Evolutionary conservation across 2,888 invertebrate genomes (phyloP).

Genomic region (Furcula furcula): DNA sequence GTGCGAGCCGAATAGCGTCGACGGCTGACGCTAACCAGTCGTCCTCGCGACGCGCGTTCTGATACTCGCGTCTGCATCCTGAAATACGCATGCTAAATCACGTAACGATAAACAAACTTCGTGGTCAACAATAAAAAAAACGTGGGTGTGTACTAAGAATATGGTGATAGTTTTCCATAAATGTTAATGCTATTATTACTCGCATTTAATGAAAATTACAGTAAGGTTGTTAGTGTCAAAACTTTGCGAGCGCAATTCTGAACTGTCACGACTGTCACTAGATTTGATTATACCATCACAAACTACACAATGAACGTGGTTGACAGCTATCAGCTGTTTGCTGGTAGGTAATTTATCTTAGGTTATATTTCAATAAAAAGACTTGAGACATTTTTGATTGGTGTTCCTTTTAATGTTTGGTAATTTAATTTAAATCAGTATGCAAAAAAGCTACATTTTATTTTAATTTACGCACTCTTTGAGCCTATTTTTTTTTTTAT

Average conservation of each 20-base stretch:
- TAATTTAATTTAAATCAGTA: no score
- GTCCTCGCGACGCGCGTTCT: constrained; percentile 51
- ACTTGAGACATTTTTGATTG: background rate
- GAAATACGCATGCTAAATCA: constrained; percentile 37
- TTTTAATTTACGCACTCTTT: no score
- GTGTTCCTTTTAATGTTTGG: background rate
- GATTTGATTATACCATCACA: constrained; percentile 25
- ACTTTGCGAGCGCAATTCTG: constrained; percentile 24
- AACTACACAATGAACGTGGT: constrained; percentile 25
- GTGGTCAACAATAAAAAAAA: constrained; percentile 14
- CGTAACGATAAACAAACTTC: constrained; percentile 46
- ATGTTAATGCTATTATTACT: constrained; percentile 10
- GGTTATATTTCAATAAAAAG: background rate
- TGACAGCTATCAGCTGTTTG: constrained; percentile 39
- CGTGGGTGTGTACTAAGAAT: constrained; percentile 24
- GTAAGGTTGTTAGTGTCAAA: constrained; percentile 24
- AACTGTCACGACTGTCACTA: constrained; percentile 23
- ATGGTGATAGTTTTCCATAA: constrained; percentile 28
- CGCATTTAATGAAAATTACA: constrained; percentile 31
- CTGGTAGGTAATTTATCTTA: constrained; percentile 28
- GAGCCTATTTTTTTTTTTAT: no score
- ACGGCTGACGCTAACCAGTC: constrained; percentile 44
- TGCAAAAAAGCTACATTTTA: no score
- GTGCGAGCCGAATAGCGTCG: constrained; percentile 30
- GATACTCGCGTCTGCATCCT: constrained; percentile 27